phyloP scores from a whole-genome alignment of 2,888 invertebrate species.

The Eucera pruinosa region DNA sequence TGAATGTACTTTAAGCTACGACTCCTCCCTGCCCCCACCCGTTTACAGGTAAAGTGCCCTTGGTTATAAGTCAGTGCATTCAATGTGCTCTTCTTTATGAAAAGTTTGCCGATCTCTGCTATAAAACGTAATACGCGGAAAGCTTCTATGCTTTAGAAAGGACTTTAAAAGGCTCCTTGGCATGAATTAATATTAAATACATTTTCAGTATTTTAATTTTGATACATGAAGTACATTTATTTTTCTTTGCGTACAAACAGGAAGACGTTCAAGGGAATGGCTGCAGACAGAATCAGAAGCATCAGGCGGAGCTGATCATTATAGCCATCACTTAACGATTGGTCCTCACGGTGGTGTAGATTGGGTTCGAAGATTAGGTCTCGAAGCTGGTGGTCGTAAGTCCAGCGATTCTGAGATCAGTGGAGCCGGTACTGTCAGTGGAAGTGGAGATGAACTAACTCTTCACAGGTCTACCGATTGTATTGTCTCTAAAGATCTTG shows the following conservation, averaged over 20 bases:
- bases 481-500: conserved; percentile 88
- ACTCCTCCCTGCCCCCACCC: no score
- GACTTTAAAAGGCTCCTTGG: no score
- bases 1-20: no score
- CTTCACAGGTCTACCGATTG: conserved; percentile 92
- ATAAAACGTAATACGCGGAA: no score
- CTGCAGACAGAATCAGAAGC: conserved; percentile 78
- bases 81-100: no score
- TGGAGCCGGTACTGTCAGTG: conserved; percentile 72
- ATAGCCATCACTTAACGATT: conserved; percentile 87
- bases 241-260: conserved; percentile 58
- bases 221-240: no score
- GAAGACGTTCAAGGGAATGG: conserved; percentile 81
- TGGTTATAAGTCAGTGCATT: no score
- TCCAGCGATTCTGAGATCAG: conserved; percentile 84
- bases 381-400: conserved; percentile 82
- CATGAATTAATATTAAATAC: no score
- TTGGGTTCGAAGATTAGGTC: conserved; percentile 88
- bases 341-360: conserved; percentile 88
- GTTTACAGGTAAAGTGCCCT: no score
- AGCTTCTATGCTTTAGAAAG: no score
- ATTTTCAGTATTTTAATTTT: no score
- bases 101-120: no score
- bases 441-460: conserved; percentile 86
- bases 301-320: conserved; percentile 77